Base-by-base conservation (phyloP, 2,113 vertebrate genomes). In the Cephalopholis sonnerati region DNA sequence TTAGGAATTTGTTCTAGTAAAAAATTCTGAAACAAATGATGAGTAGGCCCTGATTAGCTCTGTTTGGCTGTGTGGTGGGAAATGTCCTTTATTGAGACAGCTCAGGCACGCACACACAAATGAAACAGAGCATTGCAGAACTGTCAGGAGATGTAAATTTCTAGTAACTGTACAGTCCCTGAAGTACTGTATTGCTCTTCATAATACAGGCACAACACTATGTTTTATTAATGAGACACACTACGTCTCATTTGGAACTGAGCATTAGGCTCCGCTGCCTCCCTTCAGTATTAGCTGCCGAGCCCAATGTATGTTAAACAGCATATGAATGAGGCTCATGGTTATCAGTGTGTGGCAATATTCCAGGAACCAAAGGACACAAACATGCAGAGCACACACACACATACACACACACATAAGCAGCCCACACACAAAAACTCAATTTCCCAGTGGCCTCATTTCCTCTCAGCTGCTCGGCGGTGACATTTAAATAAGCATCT, bases 401-500 rank as follows among this genome's bases (percentile, higher is more conserved):
- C 53, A 54, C 24, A 69, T 20, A 70, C 32, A 68, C 17, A 53
- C 13, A 53, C 65, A 69, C 25, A 72, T 4, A 36, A 50, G 25
- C 73, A 74, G 76, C 50, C 62, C 54, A 55, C 58, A 79, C 71
- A 75, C 72, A 66, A 75, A 76, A 79, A 92, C 81, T 82, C 50
- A 63, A 85, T 91, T 91, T 93, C 91, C 90, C 94, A 88, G 82
- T 62, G 88, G 92, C 83, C 87, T 92, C 84, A 75, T 93, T 93
- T 91, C 84, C 72, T 82, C 86, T 88, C 86, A 50, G 70, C 68
- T 85, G 75, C 85, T 92, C 68, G 29, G 74, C 53, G 11, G 71
- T 93, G 93, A 93, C 88, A 91, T 93, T 94, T 95, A 95, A 95
- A 95, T 91, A 95, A 93, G 89, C 86, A 90, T 86, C 92, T 93